A percentile compares a stretch with the other conserved stretches of the same genome.
phyloP scores from a whole-genome alignment of 2,113 vertebrate genomes.

The Dromas ardeola region DNA sequence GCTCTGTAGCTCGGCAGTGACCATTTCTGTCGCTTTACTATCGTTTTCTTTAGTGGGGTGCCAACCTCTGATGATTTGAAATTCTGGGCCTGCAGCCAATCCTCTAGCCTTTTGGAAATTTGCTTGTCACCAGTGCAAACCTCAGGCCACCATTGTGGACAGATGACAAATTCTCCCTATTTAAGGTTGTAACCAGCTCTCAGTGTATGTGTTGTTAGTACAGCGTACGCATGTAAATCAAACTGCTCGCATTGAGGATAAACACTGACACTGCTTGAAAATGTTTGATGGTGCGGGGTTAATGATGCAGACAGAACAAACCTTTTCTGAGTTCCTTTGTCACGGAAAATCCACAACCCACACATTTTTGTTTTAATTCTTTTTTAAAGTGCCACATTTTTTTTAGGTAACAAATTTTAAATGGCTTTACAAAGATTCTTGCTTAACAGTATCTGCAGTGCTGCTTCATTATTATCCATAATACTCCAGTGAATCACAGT shows the following conservation, averaged over 20 bases:
- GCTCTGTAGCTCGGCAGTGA: not conserved
- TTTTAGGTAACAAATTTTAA: not conserved
- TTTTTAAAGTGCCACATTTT: not conserved
- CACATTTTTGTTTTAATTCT: not conserved
- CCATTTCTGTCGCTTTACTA: not conserved
- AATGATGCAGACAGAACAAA: not conserved
- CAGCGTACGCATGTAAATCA: not conserved
- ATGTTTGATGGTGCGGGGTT: not conserved
- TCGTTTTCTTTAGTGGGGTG: not conserved
- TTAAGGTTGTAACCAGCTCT: not conserved
- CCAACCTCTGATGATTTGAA: not conserved
- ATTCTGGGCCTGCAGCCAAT: constrained; percentile 9
- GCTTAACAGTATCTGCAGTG: not conserved
- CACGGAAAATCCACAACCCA: not conserved
- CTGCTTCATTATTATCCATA: not conserved
- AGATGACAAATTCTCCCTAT: constrained; percentile 13
- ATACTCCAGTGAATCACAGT: not conserved
- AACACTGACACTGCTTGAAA: not conserved
- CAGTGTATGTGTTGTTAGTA: not conserved
- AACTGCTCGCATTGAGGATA: not conserved
- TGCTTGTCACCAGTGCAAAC: not conserved
- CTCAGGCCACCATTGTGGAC: not conserved
- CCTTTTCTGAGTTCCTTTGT: not conserved
- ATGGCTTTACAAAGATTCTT: not conserved
- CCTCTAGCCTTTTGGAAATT: not conserved